Evolutionary conservation across 2,797 vertebrate genomes (phyloP), one percentile per base, ranked within the genome.

Genomic region (Fistularia tabacaria): DNA sequence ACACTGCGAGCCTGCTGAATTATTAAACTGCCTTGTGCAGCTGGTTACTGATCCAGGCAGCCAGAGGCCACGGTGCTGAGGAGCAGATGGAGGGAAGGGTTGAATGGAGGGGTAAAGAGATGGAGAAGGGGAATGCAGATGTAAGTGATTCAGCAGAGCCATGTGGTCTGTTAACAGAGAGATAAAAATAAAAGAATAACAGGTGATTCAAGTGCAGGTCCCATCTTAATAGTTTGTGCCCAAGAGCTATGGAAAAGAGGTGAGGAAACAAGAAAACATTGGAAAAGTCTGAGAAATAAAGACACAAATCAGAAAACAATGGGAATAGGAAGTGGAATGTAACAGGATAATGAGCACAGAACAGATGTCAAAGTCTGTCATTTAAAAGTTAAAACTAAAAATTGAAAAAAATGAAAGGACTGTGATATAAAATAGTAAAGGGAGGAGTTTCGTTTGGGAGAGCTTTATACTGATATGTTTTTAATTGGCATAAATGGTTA

Each of bases 21-120:
- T 65, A 74, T 71, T 78, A 50, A 81, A 64, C 9, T 1, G 1
- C 47, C n/a, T 48, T 68, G 55, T 61, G 44, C 55, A 43, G 52
- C 14, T 44, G 54, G 67, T 59, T 62, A 39, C 54, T 48, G 64
- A 71, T 54, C 41, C 49, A 64, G 47, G 52, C 40, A 14, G 49
- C 52, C 55, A 0, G 1, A 1, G 57, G 67, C 56, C 53, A 36
- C 13, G 9, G 44, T 14, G 60, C 56, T 60, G 58, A 6, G 45
- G 49, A 54, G 36, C n/a, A 61, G 49, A 67, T 40, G 57, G 55
- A 59, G 7, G 14, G 46, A 51, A 15, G 3, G 10, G 12, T 11
- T 4, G 14, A 37, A 46, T 4, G 36, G 46, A 45, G 13, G 38
- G 41, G 25, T 12, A 1, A 38, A 47, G 11, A 13, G 37, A 50